A percentile compares a stretch with the other conserved stretches of the same genome.
Conservation (phyloP, 2,888 invertebrate genomes). For the Zele albiditarsus region DNA sequence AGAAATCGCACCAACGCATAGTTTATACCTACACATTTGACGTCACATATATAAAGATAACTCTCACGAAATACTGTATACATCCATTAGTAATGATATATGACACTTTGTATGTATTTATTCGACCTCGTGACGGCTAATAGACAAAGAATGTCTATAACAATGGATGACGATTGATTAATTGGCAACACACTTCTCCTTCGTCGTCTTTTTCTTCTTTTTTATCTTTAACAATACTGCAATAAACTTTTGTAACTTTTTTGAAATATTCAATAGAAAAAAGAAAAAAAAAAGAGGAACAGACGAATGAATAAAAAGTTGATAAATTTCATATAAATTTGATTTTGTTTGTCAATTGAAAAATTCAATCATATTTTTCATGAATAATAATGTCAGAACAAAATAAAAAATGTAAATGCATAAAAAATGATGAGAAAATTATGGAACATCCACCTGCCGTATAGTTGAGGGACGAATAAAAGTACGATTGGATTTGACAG, state of each 20-base stretch:
- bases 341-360: constrained; percentile 10
- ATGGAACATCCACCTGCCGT: constrained; percentile 64
- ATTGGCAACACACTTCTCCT: neutral
- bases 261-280: neutral
- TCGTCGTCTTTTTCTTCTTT: neutral
- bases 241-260: too few relatives aligned
- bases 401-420: constrained; percentile 8
- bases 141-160: neutral
- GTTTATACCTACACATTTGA: constrained; percentile 2
- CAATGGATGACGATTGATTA: constrained; percentile 6
- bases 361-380: neutral
- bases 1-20: neutral
- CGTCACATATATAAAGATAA: constrained; percentile 31
- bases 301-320: neutral
- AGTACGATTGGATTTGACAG: constrained; percentile 49
- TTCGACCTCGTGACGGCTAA: constrained; percentile 17
- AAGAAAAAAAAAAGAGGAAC: neutral
- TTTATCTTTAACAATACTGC: neutral
- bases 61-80: constrained; percentile 5
- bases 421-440: constrained; percentile 49
- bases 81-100: constrained; percentile 13
- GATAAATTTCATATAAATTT: neutral
- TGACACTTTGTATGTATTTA: constrained; percentile 9
- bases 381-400: neutral
- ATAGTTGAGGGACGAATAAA: constrained; percentile 60